Evolutionary conservation across 2,113 vertebrate species (phyloP), one percentile per base, ranked within the genome.

Genomic region (Esox niger): DNA sequence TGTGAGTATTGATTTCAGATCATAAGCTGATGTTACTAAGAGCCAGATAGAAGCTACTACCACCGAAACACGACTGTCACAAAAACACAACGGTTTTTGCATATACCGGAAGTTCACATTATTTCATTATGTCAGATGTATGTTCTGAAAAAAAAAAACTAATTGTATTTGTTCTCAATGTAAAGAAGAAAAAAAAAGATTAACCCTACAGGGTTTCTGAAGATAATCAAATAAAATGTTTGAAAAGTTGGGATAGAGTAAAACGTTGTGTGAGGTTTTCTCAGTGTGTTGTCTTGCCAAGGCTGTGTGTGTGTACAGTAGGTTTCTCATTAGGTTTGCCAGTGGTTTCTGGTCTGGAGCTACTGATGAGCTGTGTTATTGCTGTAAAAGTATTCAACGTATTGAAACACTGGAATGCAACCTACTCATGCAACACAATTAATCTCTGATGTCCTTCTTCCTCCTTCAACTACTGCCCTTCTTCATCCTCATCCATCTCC

Each of bases 121-220:
- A 78, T 66, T 73, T 82, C 82, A 86, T n/a, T n/a, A n/a, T 38
- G 35, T 38, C 35, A 35, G 68, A 82, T 82, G 75, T 73, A 72
- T 70, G 66, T 83, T 75, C 77, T 62, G 75, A 63, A 64, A 31
- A 56, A 64, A 82, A 68, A 76, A 25, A 66, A 78, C 68, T 35
- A 71, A 78, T 70, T 75, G 87, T 91, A 87, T 88, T 90, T 85
- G 88, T 91, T 87, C 67, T 89, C 31, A 69, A 71, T 88, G 82
- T 81, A 71, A 74, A 78, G 4, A 7, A 55, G 74, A 73, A 63
- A 65, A 66, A 69, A 70, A 60, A 62, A 71, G 55, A 26, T 47
- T 68, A 33, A 46, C 43, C 68, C 74, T 76, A 79, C 70, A 79
- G 68, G 66, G 86, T 73, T 88, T 81, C 7, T 52, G 79, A 82